These are phyloP conservation scores for Tapirus indicus DNA, from an alignment of 2,797 vertebrate genomes.

Conservation along the genomic window DNA sequence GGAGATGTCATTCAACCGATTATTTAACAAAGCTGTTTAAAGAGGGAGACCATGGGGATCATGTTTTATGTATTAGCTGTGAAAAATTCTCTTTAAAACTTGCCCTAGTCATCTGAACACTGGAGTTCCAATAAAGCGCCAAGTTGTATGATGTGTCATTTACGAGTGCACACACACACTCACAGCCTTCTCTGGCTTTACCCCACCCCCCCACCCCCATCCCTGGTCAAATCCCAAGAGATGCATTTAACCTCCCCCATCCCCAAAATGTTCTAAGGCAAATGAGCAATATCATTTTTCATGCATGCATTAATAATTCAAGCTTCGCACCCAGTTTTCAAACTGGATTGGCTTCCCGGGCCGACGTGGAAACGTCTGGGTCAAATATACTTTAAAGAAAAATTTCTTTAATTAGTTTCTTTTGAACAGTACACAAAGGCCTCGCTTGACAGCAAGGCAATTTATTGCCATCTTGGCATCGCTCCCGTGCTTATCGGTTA, in stretches of 20 bases:
- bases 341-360: slow-evolving; percentile 61
- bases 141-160: slow-evolving; percentile 36
- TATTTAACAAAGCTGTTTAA: slow-evolving; percentile 80
- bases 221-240: background rate
- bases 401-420: slow-evolving; percentile 79
- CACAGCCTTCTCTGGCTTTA: background rate
- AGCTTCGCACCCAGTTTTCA: slow-evolving; percentile 73
- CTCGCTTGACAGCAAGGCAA: slow-evolving; percentile 48
- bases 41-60: background rate
- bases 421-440: slow-evolving; percentile 75
- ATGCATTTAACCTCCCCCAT: background rate
- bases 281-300: slow-evolving; percentile 63
- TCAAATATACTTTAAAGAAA: slow-evolving; percentile 80
- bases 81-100: slow-evolving; percentile 73
- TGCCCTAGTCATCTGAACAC: slow-evolving; percentile 37
- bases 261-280: slow-evolving; percentile 63
- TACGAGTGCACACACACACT: background rate
- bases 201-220: background rate
- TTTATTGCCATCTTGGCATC: slow-evolving; percentile 62
- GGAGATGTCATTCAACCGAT: slow-evolving; percentile 14
- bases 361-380: slow-evolving; percentile 55
- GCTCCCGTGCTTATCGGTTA: slow-evolving; percentile 57
- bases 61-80: slow-evolving; percentile 71
- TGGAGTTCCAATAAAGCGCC: background rate
- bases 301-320: slow-evolving; percentile 71